Evolutionary conservation across 2,888 invertebrate genomes (phyloP).

Genomic region (Cantharis flavilabris): DNA sequence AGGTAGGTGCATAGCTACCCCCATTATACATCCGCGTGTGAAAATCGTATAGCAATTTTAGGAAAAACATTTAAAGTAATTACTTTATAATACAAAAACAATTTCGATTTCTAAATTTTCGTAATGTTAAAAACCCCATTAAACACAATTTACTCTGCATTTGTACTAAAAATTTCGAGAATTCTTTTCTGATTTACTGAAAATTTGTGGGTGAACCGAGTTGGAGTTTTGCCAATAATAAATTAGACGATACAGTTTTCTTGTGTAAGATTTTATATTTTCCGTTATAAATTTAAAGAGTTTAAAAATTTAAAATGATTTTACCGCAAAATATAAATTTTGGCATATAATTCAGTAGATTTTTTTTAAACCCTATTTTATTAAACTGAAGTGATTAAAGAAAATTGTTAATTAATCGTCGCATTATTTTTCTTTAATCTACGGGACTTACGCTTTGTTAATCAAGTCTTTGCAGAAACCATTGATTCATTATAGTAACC

Average conservation of each 20-base stretch:
- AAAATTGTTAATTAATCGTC: neutral
- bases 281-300: neutral
- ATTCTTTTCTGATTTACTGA: neutral
- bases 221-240: neutral
- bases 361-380: neutral
- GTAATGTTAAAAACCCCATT: neutral
- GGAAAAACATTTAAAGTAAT: neutral
- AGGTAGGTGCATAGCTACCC: neutral
- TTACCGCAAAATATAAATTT: neutral
- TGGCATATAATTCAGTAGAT: neutral
- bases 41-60: no score
- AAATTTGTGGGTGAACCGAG: neutral
- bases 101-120: neutral
- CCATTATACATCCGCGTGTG: neutral
- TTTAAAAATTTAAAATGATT: neutral
- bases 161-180: neutral
- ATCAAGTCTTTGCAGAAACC: neutral
- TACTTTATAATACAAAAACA: neutral
- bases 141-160: neutral
- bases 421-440: neutral
- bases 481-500: neutral
- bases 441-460: neutral
- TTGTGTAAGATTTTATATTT: neutral
- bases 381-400: neutral
- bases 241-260: neutral